Base-by-base conservation (phyloP, 1,140 invertebrate genomes). In the Leptonema lineaticorne region DNA sequence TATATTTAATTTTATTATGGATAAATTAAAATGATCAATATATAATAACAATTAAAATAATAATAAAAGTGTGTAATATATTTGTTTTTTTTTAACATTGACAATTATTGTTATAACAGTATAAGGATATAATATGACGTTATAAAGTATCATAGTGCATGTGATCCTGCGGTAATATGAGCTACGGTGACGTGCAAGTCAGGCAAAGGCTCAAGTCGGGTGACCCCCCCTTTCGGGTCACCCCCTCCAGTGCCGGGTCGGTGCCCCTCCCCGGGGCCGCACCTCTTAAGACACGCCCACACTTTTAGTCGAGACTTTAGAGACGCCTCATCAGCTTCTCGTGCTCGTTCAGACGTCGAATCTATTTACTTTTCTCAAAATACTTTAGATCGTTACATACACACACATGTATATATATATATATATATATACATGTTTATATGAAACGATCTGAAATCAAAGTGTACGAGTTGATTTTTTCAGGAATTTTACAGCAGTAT, bases 341-440 rank as follows among this genome's bases (percentile, higher is more conserved):
- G 48, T n/a, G n/a, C 9, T 11, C 48, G 28, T 37, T 27, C 16
- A 24, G 16, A 30, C 26, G 30, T 29, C 18, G 11, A 20, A 53
- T 20, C 48, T 53, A 53, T 53, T 24, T 45, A 37, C 45, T 66
- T 57, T n/a, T 20, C 48, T 28, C 30, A 22, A 28, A 18, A 27
- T 18, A 28, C 50, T 22, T n/a, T n/a, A n/a, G n/a, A n/a, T 9
- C 5, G 28, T 3, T 28, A 33, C 41, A 53, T 20, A 76, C 73
- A 78, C 72, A 75, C 78, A 77, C 79, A 78, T 79, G 78, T 78
- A 78, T 77, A 80, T 77, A 80, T 78, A 78, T 77, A 41, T 41
- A 11, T 11, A 41, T 16, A 53, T 20, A 53, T 20, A 20, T 6
- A 20, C 5, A 26, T n/a, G n/a, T n/a, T n/a, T n/a, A n/a, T n/a